Evolutionary conservation across 1,140 invertebrate species (phyloP).

Genomic region (Scaptomyza pallida): DNA sequence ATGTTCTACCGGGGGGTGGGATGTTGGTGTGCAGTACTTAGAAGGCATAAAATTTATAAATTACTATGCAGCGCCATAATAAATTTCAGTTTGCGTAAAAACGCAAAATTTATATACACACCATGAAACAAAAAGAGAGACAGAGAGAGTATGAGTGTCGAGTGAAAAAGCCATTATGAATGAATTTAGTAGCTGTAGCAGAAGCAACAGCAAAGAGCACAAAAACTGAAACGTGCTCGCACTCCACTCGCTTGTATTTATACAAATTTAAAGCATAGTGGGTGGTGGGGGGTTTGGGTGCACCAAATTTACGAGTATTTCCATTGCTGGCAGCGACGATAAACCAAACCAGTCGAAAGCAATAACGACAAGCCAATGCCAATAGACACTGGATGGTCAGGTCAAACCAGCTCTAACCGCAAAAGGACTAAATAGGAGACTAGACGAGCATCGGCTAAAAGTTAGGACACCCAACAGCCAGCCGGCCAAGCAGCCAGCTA

Average conservation of each 20-base stretch:
- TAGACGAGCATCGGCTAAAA: conserved; percentile 39
- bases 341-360: conserved; percentile 75
- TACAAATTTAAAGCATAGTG: conserved; percentile 61
- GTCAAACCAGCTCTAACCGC: conserved; percentile 8
- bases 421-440: conserved; percentile 50
- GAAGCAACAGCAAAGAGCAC: conserved; percentile 56
- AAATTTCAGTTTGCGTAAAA: conserved; percentile 82
- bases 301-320: conserved; percentile 77
- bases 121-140: conserved; percentile 12
- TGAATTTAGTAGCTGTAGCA: conserved; percentile 75
- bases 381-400: conserved; percentile 51
- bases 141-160: conserved; percentile 17
- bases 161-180: conserved; percentile 78
- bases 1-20: too few species aligned
- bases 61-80: conserved; percentile 78
- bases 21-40: conserved; percentile 52
- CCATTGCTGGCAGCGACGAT: conserved; percentile 74
- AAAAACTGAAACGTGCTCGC: conserved; percentile 61
- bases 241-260: conserved; percentile 48
- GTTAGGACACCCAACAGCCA: conserved; percentile 49
- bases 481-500: conserved; percentile 9
- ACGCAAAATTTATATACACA: conserved; percentile 79
- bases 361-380: conserved; percentile 69
- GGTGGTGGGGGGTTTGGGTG: conserved; percentile 34
- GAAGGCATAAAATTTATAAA: conserved; percentile 81